These are phyloP conservation scores for Labroides dimidiatus DNA, from an alignment of 2,797 vertebrate genomes.

Conservation along the genomic window DNA sequence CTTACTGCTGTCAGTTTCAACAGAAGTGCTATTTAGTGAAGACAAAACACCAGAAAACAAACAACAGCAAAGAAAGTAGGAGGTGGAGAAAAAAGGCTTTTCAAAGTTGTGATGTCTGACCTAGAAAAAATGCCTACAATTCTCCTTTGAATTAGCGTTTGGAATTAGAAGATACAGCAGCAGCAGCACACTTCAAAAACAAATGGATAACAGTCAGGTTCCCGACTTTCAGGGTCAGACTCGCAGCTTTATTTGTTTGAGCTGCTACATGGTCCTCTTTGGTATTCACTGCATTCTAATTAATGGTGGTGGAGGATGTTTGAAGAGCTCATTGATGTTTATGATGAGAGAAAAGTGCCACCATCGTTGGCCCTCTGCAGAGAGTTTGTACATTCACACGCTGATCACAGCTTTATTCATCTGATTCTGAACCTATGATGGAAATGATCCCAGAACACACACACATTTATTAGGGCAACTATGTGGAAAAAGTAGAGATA, in stretches of 20 bases:
- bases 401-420: conserved; percentile 47
- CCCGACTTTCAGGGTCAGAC: conserved; percentile 58
- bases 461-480: conserved; percentile 20
- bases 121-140: conserved; percentile 64
- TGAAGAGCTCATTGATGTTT: conserved; percentile 66
- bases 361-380: conserved; percentile 19
- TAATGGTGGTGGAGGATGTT: conserved; percentile 53
- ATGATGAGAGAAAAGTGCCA: conserved; percentile 60
- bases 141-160: conserved; percentile 70
- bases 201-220: conserved; percentile 56
- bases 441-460: conserved; percentile 8
- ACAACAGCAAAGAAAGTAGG: conserved; percentile 25
- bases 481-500: conserved; percentile 3
- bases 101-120: conserved; percentile 66
- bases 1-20: conserved; percentile 25
- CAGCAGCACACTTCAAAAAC: conserved; percentile 61
- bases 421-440: conserved; percentile 13
- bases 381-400: conserved; percentile 6
- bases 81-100: conserved; percentile 28
- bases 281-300: conserved; percentile 51
- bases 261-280: conserved; percentile 44
- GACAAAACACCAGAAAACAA: conserved; percentile 23
- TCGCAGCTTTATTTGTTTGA: conserved; percentile 35
- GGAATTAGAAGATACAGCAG: conserved; percentile 57
- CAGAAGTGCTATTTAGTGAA: conserved; percentile 38